Base-by-base conservation (phyloP, 2,113 vertebrate genomes). In the Gymnogyps californianus region DNA sequence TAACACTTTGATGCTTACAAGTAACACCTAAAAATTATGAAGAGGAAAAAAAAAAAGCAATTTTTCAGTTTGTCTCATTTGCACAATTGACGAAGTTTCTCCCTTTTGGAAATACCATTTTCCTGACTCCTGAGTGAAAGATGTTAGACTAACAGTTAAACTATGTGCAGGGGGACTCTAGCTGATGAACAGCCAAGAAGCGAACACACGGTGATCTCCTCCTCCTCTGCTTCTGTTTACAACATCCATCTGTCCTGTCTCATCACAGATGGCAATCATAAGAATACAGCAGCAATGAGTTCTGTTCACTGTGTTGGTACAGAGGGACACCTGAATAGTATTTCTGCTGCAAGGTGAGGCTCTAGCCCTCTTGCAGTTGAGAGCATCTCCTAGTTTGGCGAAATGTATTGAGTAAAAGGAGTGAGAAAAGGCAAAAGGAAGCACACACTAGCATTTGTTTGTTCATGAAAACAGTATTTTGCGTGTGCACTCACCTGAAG, bases 401-500 rank as follows among this genome's bases (percentile, higher is more conserved):
- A 69, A 83, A 40, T 4, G 2, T 2, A 7, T 4, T 22, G 64
- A 81, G 59, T 7, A 32, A 83, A 92, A 90, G 10, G 57, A 40
- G 61, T 25, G 36, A 31, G 76, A 22, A 72, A 87, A 83, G 40
- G 66, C 40, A 76, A 76, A 92, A 76, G 31, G 40, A 88, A 66
- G 51, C 32, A 40, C 58, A 25, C 32, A 26, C 6, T 9, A 10
- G 42, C 15, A 31, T 24, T 24, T n/a, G 17, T 46, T 83, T 75
- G 24, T 17, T 54, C 7, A 2, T 20, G 52, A 59, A 77, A 64
- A 38, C 2, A 7, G 54, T 7, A 1, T 24, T 89, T 54, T 46
- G 59, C 55, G 64, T 11, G 16, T 13, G 31, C n/a, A 34, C 98
- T 98, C 97, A 99, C 99, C 99, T 90, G 98, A 98, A 67, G 98